phyloP scores from a whole-genome alignment of 2,113 vertebrate species.

The Equus quagga region DNA sequence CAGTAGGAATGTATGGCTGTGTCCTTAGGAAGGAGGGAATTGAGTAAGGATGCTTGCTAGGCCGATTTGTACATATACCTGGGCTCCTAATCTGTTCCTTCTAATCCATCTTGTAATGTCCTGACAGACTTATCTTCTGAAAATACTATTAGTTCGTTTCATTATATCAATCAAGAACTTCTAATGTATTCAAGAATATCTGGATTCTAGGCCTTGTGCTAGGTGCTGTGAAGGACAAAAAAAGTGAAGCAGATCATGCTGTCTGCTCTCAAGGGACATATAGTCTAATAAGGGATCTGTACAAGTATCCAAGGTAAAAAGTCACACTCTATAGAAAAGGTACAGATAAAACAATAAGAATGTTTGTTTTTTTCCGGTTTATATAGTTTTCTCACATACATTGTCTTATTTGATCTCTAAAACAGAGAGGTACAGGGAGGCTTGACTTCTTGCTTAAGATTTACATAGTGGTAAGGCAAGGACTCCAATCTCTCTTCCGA shows the following conservation, averaged over 20 bases:
- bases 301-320: neutral
- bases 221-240: neutral
- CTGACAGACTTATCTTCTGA: neutral
- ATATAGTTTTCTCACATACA: neutral
- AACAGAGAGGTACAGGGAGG: neutral
- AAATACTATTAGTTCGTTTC: constrained; percentile 40
- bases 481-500: neutral
- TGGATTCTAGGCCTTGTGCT: neutral
- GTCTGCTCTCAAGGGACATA: neutral
- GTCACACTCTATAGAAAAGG: neutral
- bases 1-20: neutral
- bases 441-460: constrained; percentile 3
- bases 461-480: neutral
- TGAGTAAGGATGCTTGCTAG: neutral
- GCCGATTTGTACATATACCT: neutral
- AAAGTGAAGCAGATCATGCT: neutral
- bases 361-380: neutral
- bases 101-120: neutral
- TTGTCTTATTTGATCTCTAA: neutral
- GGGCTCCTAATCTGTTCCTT: neutral
- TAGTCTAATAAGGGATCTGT: neutral
- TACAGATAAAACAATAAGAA: neutral
- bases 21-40: neutral
- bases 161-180: neutral
- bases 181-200: neutral